Evolutionary conservation across 2,888 invertebrate genomes (phyloP), one percentile per base, ranked within the genome.

Genomic region (Drosophila neotestacea): DNA sequence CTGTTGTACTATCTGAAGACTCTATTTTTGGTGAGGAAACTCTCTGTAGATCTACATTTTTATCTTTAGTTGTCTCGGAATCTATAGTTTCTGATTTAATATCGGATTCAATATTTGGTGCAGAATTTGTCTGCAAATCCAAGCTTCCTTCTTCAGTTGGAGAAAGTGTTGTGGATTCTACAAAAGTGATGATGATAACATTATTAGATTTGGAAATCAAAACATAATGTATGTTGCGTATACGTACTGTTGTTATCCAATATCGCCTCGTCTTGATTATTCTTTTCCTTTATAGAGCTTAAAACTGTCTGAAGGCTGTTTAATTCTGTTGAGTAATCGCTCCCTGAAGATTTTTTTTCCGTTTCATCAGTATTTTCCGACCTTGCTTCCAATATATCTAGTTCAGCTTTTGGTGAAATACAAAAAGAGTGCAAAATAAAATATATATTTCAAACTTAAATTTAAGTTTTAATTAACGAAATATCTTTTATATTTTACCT

Each of bases 291-390:
- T 3, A 59, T 39, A 4, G 22, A 39, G 16, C 42, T 50, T 1
- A 74, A 42, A 34, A 47, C 50, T n/a, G 60, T 46, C 11, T 74
- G 65, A 4, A 74, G 55, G 9, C 75, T 74, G 22, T 66, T 59
- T 4, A 70, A 38, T 32, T 70, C 75, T 6, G 47, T 51, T 5
- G 47, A 41, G 28, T 70, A 32, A 22, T 44, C 38, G 4, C 42
- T 67, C 6, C 36, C 56, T 44, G 36, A 22, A 44, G 27, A 44
- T 0, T 9, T 42, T 7, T 16, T 7, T 1, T 30, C 30, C 1
- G 9, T 6, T 13, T 10, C 50, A 16, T 39, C 6, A 0, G n/a
- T 0, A 13, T 5, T 39, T 68, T 39, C 16, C 4, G 13, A 4
- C 5, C 2, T 3, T 5, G 16, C 22, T 10, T 10, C 28, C 22